A percentile compares a stretch with the other conserved stretches of the same genome.
Evolutionary conservation across 2,797 vertebrate species (phyloP).

Genomic region (Spinus olivaceus): DNA sequence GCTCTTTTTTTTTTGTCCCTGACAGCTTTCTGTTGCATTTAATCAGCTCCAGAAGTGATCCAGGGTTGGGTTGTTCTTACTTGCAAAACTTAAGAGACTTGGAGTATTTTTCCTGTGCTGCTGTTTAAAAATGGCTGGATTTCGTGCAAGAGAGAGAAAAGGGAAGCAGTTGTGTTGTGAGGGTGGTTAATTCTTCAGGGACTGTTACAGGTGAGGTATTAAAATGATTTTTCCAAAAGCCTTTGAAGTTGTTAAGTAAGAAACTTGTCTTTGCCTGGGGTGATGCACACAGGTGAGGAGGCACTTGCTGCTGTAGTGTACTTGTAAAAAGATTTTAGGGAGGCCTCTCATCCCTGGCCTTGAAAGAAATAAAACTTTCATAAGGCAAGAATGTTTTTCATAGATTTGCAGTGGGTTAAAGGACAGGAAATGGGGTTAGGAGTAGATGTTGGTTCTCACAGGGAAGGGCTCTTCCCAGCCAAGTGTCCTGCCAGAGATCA

Average conservation of each 20-base stretch:
- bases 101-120: background rate
- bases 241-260: background rate
- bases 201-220: background rate
- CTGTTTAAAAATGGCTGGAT: background rate
- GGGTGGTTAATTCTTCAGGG: background rate
- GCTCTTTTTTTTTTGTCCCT: background rate
- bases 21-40: background rate
- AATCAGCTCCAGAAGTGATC: background rate
- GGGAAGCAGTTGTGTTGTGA: background rate
- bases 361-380: background rate
- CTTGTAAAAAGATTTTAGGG: background rate
- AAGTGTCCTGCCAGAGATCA: background rate
- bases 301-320: background rate
- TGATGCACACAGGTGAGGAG: background rate
- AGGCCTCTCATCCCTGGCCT: background rate
- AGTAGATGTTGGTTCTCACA: background rate
- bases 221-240: background rate
- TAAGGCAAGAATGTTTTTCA: background rate
- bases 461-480: background rate
- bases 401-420: background rate
- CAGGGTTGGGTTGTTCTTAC: background rate
- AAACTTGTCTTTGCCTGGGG: background rate
- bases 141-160: background rate
- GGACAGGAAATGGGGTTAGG: background rate
- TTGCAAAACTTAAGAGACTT: background rate